Evolutionary conservation across 2,113 vertebrate genomes (phyloP), one percentile per base, ranked within the genome.

Genomic region (Herpailurus yagouaroundi): DNA sequence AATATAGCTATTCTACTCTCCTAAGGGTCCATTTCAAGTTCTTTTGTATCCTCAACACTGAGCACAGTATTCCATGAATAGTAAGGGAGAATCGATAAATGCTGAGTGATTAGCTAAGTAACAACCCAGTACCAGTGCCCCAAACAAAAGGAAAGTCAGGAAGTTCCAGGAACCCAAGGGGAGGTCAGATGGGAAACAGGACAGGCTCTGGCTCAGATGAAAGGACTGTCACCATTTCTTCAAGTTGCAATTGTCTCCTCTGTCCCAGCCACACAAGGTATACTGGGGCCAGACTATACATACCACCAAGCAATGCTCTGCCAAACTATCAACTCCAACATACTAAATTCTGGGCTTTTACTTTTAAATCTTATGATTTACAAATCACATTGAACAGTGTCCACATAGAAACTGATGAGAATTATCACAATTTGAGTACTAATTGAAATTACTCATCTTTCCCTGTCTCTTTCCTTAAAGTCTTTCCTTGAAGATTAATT

Each of bases 1-100:
- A 79, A 88, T 77, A 36, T 25, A 76, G 36, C 84, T 81, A 91
- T 7, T 13, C 11, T 4, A 10, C 5, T 74, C 63, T 94, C 83
- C 38, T 73, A 66, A 63, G 71, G 19, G 16, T 86, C 25, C 91
- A 52, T 60, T 87, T 91, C 36, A 73, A 14, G 69, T 81, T 89
- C 63, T 82, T 73, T 74, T 82, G 14, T 48, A 68, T 60, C 16
- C 15, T 45, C 13, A 63, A 15, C 48, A 38, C 41, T 36, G 33
- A 90, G n/a, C 19, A 80, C 23, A 81, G 19, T 50, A 38, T 38
- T 71, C 50, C 31, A 73, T 25, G 50, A 87, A 68, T 3, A 71
- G 19, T n/a, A 36, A 83, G 45, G 16, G 5, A 33, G 33, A 73
- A 10, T 41, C 31, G 55, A 63, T 64, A 81, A 76, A 91, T 63